Conservation (phyloP, 2,888 invertebrate genomes). For the Petrolisthes cinctipes region DNA sequence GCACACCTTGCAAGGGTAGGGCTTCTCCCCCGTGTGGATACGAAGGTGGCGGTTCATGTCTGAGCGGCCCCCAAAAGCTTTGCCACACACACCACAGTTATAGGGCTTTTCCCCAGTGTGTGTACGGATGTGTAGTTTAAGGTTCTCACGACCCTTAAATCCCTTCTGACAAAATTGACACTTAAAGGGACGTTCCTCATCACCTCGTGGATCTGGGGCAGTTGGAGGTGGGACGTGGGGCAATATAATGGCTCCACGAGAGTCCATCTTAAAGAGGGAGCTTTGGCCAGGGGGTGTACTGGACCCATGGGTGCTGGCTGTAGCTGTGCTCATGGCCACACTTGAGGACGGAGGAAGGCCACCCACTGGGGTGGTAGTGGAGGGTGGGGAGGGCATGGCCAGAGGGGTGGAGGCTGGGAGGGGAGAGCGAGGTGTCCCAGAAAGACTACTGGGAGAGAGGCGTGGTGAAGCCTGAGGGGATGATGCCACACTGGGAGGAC, state of each 20-base stretch:
- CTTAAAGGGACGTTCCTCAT: constrained; percentile 65
- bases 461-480: constrained; percentile 63
- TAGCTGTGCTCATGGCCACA: constrained; percentile 52
- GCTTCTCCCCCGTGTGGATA: constrained; percentile 75
- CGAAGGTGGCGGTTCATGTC: constrained; percentile 66
- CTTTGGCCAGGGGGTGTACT: constrained; percentile 56
- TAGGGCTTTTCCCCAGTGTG: constrained; percentile 80
- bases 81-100: constrained; percentile 92
- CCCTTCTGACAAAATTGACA: constrained; percentile 66
- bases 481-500: constrained; percentile 61
- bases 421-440: constrained; percentile 58
- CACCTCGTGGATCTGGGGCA: constrained; percentile 45
- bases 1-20: constrained; percentile 92
- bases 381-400: constrained; percentile 59
- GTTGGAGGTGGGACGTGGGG: constrained; percentile 41
- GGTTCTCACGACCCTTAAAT: constrained; percentile 66
- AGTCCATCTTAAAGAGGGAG: constrained; percentile 47
- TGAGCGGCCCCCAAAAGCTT: constrained; percentile 80
- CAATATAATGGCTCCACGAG: constrained; percentile 47
- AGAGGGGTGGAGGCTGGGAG: constrained; percentile 57
- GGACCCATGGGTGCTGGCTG: constrained; percentile 51
- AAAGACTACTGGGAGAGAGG: constrained; percentile 54
- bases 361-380: constrained; percentile 56
- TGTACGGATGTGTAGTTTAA: constrained; percentile 66
- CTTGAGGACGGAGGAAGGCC: constrained; percentile 60